Evolutionary conservation across 2,888 invertebrate genomes (phyloP).

Genomic region (Ethmia dodecea): DNA sequence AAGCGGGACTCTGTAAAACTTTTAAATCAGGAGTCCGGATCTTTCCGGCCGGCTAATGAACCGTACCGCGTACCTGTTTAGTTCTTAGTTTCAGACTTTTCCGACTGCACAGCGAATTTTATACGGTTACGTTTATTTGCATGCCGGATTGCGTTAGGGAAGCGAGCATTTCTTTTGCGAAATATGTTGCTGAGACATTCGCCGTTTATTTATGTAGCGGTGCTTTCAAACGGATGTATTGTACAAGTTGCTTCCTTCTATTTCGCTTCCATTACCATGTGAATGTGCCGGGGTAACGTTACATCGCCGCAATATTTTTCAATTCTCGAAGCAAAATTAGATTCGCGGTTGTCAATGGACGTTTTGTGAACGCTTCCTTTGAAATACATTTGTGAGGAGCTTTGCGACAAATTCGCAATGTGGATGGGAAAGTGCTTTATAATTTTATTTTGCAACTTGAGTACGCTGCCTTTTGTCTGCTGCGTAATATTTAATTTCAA

Average conservation of each 20-base stretch:
- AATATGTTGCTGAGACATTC: slow-evolving; percentile 33
- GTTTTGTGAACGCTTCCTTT: slow-evolving; percentile 31
- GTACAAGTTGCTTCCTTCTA: slow-evolving; percentile 30
- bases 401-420: no score
- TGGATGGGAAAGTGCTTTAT: no score
- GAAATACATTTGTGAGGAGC: slow-evolving; percentile 12
- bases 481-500: no score
- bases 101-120: slow-evolving; percentile 33
- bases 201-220: slow-evolving; percentile 29
- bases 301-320: slow-evolving; percentile 54
- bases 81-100: slow-evolving; percentile 43
- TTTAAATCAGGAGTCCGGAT: slow-evolving; percentile 32
- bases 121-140: slow-evolving; percentile 37
- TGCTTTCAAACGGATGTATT: slow-evolving; percentile 26
- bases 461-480: no score
- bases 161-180: slow-evolving; percentile 22
- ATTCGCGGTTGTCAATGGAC: slow-evolving; percentile 50
- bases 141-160: slow-evolving; percentile 38
- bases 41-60: slow-evolving; percentile 49
- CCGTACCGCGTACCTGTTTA: slow-evolving; percentile 36
- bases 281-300: slow-evolving; percentile 46
- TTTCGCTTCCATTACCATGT: slow-evolving; percentile 50
- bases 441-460: no score
- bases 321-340: slow-evolving; percentile 48
- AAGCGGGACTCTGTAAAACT: no score